Evolutionary conservation across 2,888 invertebrate species (phyloP).

Genomic region (Epicampocera succincta): DNA sequence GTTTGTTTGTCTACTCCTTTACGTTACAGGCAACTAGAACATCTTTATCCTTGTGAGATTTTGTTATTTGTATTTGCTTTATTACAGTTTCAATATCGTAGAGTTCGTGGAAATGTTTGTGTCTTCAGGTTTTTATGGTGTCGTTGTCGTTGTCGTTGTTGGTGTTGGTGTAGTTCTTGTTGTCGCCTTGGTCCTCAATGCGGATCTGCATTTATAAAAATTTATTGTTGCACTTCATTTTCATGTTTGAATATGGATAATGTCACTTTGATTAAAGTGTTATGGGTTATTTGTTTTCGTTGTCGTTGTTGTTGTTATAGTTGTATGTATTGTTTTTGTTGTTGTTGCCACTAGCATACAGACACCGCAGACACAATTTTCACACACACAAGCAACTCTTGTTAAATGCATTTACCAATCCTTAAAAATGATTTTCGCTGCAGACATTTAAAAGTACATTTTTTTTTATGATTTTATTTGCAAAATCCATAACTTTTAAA

Average conservation of each 20-base stretch:
- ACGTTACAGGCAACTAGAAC: slow-evolving; percentile 47
- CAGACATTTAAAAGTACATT: slow-evolving; percentile 42
- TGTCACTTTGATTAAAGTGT: slow-evolving; percentile 70
- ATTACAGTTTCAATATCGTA: slow-evolving; percentile 18
- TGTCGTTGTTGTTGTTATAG: background rate
- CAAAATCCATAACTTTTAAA: no score
- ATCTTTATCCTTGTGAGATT: slow-evolving; percentile 60
- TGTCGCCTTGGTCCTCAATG: slow-evolving; percentile 46
- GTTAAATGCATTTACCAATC: slow-evolving; percentile 5
- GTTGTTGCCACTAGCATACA: slow-evolving; percentile 19
- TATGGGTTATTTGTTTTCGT: slow-evolving; percentile 62
- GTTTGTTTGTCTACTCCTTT: no score
- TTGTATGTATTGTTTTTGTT: background rate
- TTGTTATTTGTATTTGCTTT: slow-evolving; percentile 49
- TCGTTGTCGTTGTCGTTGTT: no score
- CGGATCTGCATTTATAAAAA: slow-evolving; percentile 67
- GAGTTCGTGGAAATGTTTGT: no score
- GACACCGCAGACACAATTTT: slow-evolving; percentile 26
- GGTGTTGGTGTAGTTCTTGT: no score
- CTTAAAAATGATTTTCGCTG: slow-evolving; percentile 3
- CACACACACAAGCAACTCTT: slow-evolving; percentile 8
- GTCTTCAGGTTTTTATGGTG: background rate
- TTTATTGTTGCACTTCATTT: slow-evolving; percentile 66
- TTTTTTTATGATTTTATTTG: slow-evolving; percentile 13
- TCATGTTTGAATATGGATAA: slow-evolving; percentile 69